Base-by-base conservation (phyloP, 2,888 invertebrate genomes). In the Noctua janthe region DNA sequence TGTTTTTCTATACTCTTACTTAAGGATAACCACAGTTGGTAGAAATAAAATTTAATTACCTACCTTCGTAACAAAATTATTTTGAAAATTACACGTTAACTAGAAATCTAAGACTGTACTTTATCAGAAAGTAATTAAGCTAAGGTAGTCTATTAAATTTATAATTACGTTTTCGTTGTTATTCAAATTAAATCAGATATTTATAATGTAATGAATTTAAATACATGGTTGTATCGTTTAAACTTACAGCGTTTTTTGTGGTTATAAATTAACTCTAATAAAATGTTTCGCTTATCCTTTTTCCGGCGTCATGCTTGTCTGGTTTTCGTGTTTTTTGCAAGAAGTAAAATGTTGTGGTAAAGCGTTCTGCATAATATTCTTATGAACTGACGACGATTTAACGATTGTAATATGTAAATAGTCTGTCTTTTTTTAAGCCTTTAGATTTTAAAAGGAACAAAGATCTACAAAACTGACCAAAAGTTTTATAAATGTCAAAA, bases 291-390 rank as follows among this genome's bases (percentile, higher is more conserved):
- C 43, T 76, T 71, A 71, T 66, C 51, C 23, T 76, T 84, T 76
- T 82, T 71, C 73, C 54, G 66, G 0, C 59, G 86, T 59, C 71
- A 82, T 66, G 82, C 66, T 76, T 76, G 84, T 86, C 73, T 74
- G 86, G 39, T 1, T 76, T 59, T 74, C 71, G 73, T 76, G 70
- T 82, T 76, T 86, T 85, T 86, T 86, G 59, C 70, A 82, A 82
- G 64, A 73, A 76, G 70, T 76, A 71, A 71, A 86, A 84, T 62
- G 47, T 74, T 86, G 49, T 74, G 59, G 47, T 71, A 54, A 70
- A 82, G 72, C 5, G 71, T 67, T 59, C 20, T 67, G 67, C 54
- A 67, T 76, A 84, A 73, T 69, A 39, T 74, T 69, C 75, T 82
- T 51, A 83, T 29, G 23, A 69, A 29, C 49, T 49, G 23, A 49